A percentile compares a stretch with the other conserved stretches of the same genome.
Conservation (phyloP, 2,888 invertebrate genomes). For the Frankliniella intonsa region DNA sequence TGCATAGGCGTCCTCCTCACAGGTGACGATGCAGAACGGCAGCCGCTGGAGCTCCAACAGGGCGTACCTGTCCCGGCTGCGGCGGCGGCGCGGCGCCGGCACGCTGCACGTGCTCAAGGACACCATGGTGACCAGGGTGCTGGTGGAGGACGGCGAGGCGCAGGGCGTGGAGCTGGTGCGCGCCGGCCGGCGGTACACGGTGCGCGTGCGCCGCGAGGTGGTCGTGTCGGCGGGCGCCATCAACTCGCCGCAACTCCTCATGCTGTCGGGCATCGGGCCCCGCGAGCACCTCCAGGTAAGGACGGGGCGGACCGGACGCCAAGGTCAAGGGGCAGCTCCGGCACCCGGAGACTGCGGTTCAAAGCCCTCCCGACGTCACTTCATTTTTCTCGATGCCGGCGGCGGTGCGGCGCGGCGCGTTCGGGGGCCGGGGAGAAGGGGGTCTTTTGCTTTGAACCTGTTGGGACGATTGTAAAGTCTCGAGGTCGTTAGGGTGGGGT, state of each 20-base stretch:
- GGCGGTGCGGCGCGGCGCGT: too few relatives aligned
- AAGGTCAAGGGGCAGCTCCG: too few relatives aligned
- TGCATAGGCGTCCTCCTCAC: too few relatives aligned
- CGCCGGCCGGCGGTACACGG: conserved; percentile 63
- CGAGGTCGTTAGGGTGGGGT: too few relatives aligned
- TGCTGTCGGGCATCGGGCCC: conserved; percentile 84
- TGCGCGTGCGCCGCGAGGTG: conserved; percentile 72
- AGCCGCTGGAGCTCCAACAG: conserved; percentile 83
- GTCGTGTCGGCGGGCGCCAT: conserved; percentile 87
- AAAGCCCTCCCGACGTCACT: too few relatives aligned
- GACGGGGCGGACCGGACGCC: conserved; percentile 46
- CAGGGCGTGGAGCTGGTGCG: conserved; percentile 75
- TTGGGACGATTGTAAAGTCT: too few relatives aligned
- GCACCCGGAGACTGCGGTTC: too few relatives aligned
- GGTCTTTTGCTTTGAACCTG: too few relatives aligned
- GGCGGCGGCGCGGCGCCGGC: conserved; percentile 61
- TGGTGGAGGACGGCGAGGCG: conserved; percentile 72
- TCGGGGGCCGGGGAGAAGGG: too few relatives aligned
- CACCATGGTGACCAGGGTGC: conserved; percentile 68
- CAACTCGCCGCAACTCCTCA: conserved; percentile 84
- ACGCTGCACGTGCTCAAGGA: conserved; percentile 76
- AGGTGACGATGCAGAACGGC: conserved; percentile 69
- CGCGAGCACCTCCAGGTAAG: conserved; percentile 59
- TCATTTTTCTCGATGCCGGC: too few relatives aligned
- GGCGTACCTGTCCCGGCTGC: conserved; percentile 75